Evolutionary conservation across 1,140 invertebrate species (phyloP).

Genomic region (Drosophila nigrodunni): DNA sequence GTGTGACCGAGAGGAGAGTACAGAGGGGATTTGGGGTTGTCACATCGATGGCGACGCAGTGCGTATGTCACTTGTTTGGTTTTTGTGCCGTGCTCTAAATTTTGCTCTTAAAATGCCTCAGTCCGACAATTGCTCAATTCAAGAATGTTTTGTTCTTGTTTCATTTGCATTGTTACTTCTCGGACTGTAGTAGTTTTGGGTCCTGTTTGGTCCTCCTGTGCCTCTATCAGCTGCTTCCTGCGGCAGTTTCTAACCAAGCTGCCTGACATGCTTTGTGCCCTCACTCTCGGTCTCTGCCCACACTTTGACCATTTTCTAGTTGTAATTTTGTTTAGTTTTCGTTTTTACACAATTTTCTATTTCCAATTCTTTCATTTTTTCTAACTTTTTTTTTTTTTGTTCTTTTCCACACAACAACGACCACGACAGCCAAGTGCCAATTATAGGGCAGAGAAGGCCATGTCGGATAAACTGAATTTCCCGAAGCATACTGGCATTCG

Average conservation of each 20-base stretch:
- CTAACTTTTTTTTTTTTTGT: slow-evolving; percentile 37
- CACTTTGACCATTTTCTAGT: slow-evolving; percentile 44
- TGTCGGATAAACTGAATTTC: slow-evolving; percentile 85
- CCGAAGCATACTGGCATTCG: slow-evolving; percentile 89
- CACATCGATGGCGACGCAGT: slow-evolving; percentile 69
- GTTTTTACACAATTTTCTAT: slow-evolving; percentile 72
- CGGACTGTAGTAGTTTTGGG: slow-evolving; percentile 17
- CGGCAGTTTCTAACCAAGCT: slow-evolving; percentile 47
- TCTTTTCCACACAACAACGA: slow-evolving; percentile 41
- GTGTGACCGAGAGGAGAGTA: not conserved
- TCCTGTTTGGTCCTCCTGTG: slow-evolving; percentile 21
- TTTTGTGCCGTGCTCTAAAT: slow-evolving; percentile 62
- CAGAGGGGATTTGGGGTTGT: slow-evolving; percentile 2
- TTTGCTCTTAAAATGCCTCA: slow-evolving; percentile 52
- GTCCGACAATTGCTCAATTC: slow-evolving; percentile 77
- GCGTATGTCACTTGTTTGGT: slow-evolving; percentile 79
- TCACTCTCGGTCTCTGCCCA: slow-evolving; percentile 2
- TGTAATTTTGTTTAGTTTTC: slow-evolving; percentile 79
- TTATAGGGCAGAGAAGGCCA: slow-evolving; percentile 85
- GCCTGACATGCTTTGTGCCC: slow-evolving; percentile 71
- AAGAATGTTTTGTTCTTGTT: slow-evolving; percentile 49
- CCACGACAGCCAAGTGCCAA: slow-evolving; percentile 86
- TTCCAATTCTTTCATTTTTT: slow-evolving; percentile 46
- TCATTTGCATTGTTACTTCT: slow-evolving; percentile 14
- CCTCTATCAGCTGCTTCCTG: slow-evolving; percentile 54